Base-by-base conservation (phyloP, 1,140 invertebrate species). In the Pinna nobilis region DNA sequence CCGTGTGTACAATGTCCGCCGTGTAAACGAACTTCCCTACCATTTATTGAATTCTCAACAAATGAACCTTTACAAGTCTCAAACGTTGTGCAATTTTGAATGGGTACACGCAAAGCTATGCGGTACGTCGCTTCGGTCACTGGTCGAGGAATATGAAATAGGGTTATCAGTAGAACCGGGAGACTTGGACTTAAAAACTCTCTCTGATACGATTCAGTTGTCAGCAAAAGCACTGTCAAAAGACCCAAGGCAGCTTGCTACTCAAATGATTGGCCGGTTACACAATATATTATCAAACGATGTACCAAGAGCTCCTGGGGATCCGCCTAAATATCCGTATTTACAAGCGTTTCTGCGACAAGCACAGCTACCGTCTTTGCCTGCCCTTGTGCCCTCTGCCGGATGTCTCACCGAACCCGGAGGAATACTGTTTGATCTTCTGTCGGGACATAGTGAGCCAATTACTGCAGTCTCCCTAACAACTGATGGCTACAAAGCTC, bases 41-140 rank as follows among this genome's bases (percentile, higher is more conserved):
- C 94, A 95, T 71, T 76, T 89, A 5, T 41, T 98, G 0, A 91
- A 97, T 33, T 94, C 97, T 0, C 93, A 94, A 61, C 92, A 97
- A 50, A 96, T 96, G 82, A 94, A 94, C 59, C 96, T 98, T 89
- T 90, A 99, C 0, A 98, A 97, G 86, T 93, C 94, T 65, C 92
- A 97, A 83, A 96, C 98, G 9, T 91, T 99, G 2, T 99, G 99
- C 88, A 98, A 98, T 89, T 99, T 98, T 86, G 94, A 98, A 81
- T 99, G 97, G 96, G 90, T 99, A 1, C 95, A 98, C 83, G 96
- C 97, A 0, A 99, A 99, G 88, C 90, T 99, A 2, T 95, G 95
- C 70, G 96, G 95, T 68, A 98, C 97, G 81, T 96, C 97, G 3
- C 90, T 99, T 0, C 96, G 90, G 93, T 73, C 96, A 0, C 93